Base-by-base conservation (phyloP, 1,140 invertebrate species). In the Cotesia chilonis region DNA sequence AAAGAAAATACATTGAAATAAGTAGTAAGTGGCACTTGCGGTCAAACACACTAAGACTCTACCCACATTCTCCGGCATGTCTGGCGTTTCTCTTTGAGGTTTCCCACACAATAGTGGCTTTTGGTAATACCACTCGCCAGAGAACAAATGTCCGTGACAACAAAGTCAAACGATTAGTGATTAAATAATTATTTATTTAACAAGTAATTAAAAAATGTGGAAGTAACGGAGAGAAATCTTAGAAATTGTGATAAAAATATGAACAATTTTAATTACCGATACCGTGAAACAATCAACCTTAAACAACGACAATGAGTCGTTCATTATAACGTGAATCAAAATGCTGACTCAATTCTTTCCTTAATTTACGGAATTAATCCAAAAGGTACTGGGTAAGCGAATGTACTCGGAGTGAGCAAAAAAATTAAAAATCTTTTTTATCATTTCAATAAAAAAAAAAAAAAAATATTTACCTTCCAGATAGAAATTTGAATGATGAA, bases 261-360 rank as follows among this genome's bases (percentile, higher is more conserved):
- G 17, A 14, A 66, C 36, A 55, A 72, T 54, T 52, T 64, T 72
- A 61, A 72, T 72, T 72, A 72, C 57, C 63, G 70, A 60, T 47
- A n/a, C 52, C 41, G 66, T 64, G 5, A 36, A 72, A 55, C 70
- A 72, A 72, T 72, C 64, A 72, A 47, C 37, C 37, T 72, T 37
- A 66, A 72, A 67, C 55, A 66, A 6, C 36, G 35, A 67, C 55
- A 66, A 6, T 14, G 14, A 52, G n/a, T 17, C 70, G 20, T 66
- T 67, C 70, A 66, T 67, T 66, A 72, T 28, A 66, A 51, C 70
- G 70, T 67, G 63, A 67, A 72, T 67, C 60, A 35, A 71, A 66
- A 72, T 55, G 70, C 64, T 72, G 63, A 66, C 70, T 66, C 70
- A 63, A 59, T 7, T 35, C 28, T 61, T 61, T 35, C 7, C 28